These are phyloP conservation scores for Antechinus stuartii DNA, from an alignment of 2,113 vertebrate genomes.

Conservation along the genomic window DNA sequence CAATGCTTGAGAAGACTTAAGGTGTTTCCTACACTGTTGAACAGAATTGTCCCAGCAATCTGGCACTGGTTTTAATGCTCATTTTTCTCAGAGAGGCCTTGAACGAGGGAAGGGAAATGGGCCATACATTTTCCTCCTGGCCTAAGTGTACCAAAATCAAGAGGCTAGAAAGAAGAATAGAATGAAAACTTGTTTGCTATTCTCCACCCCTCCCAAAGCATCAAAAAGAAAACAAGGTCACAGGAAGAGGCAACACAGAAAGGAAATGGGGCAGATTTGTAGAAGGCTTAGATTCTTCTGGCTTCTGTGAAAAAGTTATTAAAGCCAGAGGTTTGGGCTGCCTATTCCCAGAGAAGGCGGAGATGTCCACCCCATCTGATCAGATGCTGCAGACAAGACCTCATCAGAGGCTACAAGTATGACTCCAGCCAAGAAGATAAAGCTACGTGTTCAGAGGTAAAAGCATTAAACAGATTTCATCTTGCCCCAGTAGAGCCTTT, in stretches of 20 bases:
- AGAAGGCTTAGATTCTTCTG: conserved; percentile 62
- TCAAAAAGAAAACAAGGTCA: conserved; percentile 71
- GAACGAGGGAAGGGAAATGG: conserved; percentile 45
- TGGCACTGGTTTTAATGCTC: conserved; percentile 15
- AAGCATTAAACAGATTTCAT: conserved; percentile 8
- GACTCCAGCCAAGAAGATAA: conserved; percentile 5
- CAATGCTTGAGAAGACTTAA: background rate
- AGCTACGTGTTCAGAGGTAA: background rate
- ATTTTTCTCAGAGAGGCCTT: background rate
- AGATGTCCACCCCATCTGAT: conserved; percentile 12
- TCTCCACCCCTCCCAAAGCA: conserved; percentile 55
- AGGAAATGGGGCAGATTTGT: conserved; percentile 53
- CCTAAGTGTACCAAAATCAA: conserved; percentile 37
- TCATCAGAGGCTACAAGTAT: conserved; percentile 6
- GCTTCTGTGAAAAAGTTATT: conserved; percentile 63
- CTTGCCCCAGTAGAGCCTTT: background rate
- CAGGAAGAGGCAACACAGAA: conserved; percentile 66
- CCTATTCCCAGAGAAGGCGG: background rate
- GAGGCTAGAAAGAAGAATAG: conserved; percentile 25
- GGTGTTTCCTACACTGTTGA: background rate
- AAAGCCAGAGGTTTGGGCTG: conserved; percentile 43
- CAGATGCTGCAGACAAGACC: conserved; percentile 31
- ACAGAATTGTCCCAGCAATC: conserved; percentile 17
- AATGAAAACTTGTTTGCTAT: conserved; percentile 34
- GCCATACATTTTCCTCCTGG: conserved; percentile 29